These are phyloP conservation scores for Threskiornis aethiopicus DNA, from an alignment of 2,797 vertebrate genomes.

Conservation along the genomic window DNA sequence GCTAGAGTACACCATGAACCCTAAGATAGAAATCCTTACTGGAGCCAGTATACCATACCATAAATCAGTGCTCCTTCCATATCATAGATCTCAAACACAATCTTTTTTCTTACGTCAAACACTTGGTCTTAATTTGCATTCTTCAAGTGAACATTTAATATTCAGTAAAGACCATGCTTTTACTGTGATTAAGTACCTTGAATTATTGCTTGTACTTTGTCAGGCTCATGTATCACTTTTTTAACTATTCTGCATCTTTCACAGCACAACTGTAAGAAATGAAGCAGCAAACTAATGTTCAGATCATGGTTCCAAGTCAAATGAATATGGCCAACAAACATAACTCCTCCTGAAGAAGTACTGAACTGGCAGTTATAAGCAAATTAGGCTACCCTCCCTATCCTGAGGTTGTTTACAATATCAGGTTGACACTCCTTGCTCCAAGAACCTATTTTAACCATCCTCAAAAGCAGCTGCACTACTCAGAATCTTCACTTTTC, in stretches of 20 bases:
- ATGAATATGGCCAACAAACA: neutral
- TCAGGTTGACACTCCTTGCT: neutral
- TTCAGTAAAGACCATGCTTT: neutral
- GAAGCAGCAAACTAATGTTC: neutral
- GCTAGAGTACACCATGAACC: neutral
- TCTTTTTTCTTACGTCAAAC: neutral
- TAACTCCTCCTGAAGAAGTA: neutral
- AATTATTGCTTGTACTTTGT: neutral
- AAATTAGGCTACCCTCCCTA: neutral
- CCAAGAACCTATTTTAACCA: neutral
- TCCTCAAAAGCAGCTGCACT: neutral
- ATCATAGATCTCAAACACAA: neutral
- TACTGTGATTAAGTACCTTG: neutral
- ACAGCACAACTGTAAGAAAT: neutral
- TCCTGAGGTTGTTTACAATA: neutral
- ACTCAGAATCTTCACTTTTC: neutral
- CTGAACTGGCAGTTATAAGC: neutral
- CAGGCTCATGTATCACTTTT: neutral
- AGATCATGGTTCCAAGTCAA: neutral
- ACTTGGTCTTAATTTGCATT: neutral
- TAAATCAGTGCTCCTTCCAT: neutral
- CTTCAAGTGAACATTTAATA: conserved; percentile 6
- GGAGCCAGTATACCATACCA: neutral
- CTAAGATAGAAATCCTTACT: neutral
- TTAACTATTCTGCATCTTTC: neutral